Conservation (phyloP, 2,888 invertebrate species). For the Sesamia inferens region DNA sequence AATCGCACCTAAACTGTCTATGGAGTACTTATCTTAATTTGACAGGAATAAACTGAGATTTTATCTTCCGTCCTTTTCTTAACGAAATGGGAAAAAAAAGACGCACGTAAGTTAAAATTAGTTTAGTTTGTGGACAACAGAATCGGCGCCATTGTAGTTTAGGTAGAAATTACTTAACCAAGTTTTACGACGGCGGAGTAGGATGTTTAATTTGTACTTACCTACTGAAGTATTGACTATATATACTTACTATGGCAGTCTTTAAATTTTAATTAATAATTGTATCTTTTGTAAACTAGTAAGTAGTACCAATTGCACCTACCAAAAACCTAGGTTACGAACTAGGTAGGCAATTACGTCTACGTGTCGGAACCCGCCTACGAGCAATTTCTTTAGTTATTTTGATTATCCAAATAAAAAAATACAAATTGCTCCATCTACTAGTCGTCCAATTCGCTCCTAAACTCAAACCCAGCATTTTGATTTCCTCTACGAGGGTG, state of each 20-base stretch:
- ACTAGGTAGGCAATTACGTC: not conserved
- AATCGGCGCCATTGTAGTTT: too few species aligned
- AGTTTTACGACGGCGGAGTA: not conserved
- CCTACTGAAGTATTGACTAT: not conserved
- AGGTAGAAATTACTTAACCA: not conserved
- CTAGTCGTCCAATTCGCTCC: conserved; percentile 69
- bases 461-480: conserved; percentile 72
- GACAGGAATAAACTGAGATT: too few species aligned
- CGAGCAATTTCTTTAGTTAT: not conserved
- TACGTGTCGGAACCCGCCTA: not conserved
- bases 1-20: too few species aligned
- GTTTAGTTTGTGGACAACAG: too few species aligned
- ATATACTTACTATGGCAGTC: not conserved
- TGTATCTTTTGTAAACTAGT: not conserved
- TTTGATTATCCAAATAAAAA: not conserved
- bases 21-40: too few species aligned
- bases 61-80: too few species aligned
- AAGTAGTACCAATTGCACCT: not conserved
- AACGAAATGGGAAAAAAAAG: too few species aligned
- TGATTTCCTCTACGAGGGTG: conserved; percentile 84
- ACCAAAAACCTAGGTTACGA: not conserved
- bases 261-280: not conserved
- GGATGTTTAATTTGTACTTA: not conserved
- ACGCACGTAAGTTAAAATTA: too few species aligned
- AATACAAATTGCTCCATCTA: not conserved